Base-by-base conservation (phyloP, 2,888 invertebrate species). In the Hermaeophaga mercurialis region DNA sequence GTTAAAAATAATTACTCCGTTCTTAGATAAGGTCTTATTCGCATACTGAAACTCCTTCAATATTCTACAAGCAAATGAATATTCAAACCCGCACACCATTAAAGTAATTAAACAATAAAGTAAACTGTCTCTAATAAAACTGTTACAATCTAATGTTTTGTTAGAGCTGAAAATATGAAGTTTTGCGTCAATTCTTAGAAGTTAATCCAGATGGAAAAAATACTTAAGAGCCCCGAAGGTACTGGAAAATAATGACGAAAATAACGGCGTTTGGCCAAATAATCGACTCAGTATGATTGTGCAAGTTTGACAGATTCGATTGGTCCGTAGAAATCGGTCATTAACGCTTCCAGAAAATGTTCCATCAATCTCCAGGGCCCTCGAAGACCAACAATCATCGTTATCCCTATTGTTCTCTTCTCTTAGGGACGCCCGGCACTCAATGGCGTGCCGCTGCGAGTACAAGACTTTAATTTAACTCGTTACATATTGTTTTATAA, bases 371-470 rank as follows among this genome's bases (percentile, higher is more conserved):
- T 69, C 61, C 62, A 71, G 74, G 64, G 73, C 68, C 63, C 75
- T 75, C 72, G 69, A 71, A 66, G 69, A 68, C 73, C 75, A 72
- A 75, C 75, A 76, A 76, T 76, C 75, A 76, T 76, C 76, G 75
- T 76, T 76, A 75, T 75, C 74, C 73, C 68, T 69, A 75, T 75
- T 76, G 75, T 75, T 75, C 70, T 58, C 66, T 17, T 34, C 26
- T 44, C n/a, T 11, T 52, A 34, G 43, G 52, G 52, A 45, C 45
- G 48, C 56, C 64, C 54, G n/a, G 52, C 52, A 48, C 1, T 9
- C 52, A 52, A 33, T 43, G 52, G 17, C 33, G 49, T 12, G 11
- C 6, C 4, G n/a, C n/a, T n/a, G n/a, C n/a, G n/a, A n/a, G n/a
- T n/a, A n/a, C n/a, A n/a, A n/a, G n/a, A n/a, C n/a, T n/a, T n/a